Evolutionary conservation across 2,888 invertebrate species (phyloP), one percentile per base, ranked within the genome.

Genomic region (Palloptera scutellata): DNA sequence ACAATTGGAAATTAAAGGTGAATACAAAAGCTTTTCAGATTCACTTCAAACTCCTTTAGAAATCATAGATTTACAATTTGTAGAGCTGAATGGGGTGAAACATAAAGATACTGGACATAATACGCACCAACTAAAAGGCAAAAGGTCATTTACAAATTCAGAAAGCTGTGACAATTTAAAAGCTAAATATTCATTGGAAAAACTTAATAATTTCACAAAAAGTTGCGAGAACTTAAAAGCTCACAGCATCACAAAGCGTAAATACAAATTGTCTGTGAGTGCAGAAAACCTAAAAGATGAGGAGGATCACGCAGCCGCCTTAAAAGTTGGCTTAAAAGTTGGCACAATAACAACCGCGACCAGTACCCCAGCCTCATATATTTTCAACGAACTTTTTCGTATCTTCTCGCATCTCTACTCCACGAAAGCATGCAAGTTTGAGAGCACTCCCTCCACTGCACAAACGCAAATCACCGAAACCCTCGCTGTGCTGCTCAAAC

Each of bases 401-500:
- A 69, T 83, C 5, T 77, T 83, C 20, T 68, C 70, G 1, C 67
- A 76, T 12, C 63, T 75, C 17, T 83, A 76, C 65, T 75, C 80
- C 0, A 2, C 45, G 1, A 76, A 73, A 60, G 64, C 63, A 0
- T 77, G 73, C 17, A 79, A 71, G 64, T 84, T 82, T 55, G 67
- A 77, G 20, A 51, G 70, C 0, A 48, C 73, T 0, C 77, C 81
- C 0, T 74, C 54, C 11, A 62, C 61, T 4, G 64, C 63, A 0
- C 80, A 82, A 9, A 61, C 78, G 13, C 76, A 78, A 41, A 67
- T 83, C 2, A 78, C 77, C 41, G 82, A 82, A 62, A 76, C 80
- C 0, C 66, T 85, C 1, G 79, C 79, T 0, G 73, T 78, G 40
- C 71, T 85, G 9, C 70, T 85, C 0, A 82, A 83, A 64, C 75